Evolutionary conservation across 2,888 invertebrate species (phyloP).

Genomic region (Ceriagrion tenellum): DNA sequence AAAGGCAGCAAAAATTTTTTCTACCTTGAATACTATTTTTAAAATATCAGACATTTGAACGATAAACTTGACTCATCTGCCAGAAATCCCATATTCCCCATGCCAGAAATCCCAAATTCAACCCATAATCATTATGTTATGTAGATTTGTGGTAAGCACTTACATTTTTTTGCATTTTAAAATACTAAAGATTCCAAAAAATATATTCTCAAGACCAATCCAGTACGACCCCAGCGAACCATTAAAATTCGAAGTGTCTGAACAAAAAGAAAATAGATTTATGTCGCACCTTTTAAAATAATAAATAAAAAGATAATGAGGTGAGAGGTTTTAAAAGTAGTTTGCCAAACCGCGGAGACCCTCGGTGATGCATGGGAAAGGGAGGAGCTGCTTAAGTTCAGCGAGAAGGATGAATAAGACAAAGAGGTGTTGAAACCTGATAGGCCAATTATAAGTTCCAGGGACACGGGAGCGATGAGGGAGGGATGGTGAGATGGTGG

Average conservation of each 20-base stretch:
- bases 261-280: background rate
- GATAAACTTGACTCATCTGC: too few relatives aligned
- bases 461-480: slow-evolving; percentile 37
- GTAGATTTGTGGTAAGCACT: too few relatives aligned
- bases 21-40: too few relatives aligned
- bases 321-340: background rate
- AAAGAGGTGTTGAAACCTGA: slow-evolving; percentile 64
- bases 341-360: background rate
- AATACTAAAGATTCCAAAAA: too few relatives aligned
- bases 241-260: background rate
- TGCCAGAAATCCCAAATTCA: too few relatives aligned
- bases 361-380: slow-evolving; percentile 41
- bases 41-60: too few relatives aligned
- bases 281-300: background rate
- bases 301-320: background rate
- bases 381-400: slow-evolving; percentile 43
- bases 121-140: too few relatives aligned
- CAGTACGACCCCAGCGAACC: too few relatives aligned
- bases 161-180: too few relatives aligned
- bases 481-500: slow-evolving; percentile 14
- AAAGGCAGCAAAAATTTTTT: too few relatives aligned
- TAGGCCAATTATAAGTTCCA: slow-evolving; percentile 62
- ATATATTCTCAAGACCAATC: too few relatives aligned
- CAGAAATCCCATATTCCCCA: too few relatives aligned
- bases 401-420: slow-evolving; percentile 23